Conservation (phyloP, 2,797 vertebrate species). For the Pterois miles region DNA sequence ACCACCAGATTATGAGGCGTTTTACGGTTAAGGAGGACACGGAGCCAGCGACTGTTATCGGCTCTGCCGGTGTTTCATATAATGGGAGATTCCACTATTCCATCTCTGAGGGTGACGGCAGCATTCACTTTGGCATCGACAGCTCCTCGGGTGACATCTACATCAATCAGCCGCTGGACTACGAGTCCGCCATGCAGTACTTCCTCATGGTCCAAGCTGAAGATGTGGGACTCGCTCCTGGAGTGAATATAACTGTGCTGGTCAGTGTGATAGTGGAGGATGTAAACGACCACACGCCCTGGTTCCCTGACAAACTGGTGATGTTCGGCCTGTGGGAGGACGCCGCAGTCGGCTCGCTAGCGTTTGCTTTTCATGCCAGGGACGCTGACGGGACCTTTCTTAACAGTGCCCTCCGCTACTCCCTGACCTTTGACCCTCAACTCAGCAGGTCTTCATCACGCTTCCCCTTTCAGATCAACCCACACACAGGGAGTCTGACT, state of each 20-base stretch:
- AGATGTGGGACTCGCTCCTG: conserved; percentile 67
- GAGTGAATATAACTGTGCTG: conserved; percentile 80
- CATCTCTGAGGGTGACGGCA: conserved; percentile 82
- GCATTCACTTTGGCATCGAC: conserved; percentile 86
- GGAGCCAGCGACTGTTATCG: conserved; percentile 84
- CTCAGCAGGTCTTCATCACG: not conserved
- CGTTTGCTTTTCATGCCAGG: conserved; percentile 88
- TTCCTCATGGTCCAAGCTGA: conserved; percentile 82
- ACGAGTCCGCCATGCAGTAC: conserved; percentile 86
- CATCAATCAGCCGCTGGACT: conserved; percentile 89
- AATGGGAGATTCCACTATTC: conserved; percentile 78
- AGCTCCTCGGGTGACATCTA: conserved; percentile 87
- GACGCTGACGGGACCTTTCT: conserved; percentile 88
- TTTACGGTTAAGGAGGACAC: conserved; percentile 88
- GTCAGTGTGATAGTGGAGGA: conserved; percentile 89
- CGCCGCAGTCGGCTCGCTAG: conserved; percentile 80
- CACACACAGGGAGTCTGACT: conserved; percentile 84
- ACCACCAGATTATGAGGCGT: conserved; percentile 75
- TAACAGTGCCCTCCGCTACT: conserved; percentile 89
- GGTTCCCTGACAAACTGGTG: conserved; percentile 87
- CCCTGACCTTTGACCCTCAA: conserved; percentile 71
- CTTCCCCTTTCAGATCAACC: conserved; percentile 87
- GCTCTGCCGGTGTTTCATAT: conserved; percentile 74
- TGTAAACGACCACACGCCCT: conserved; percentile 89
- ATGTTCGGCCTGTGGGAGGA: conserved; percentile 88